Percentiles rank a stretch among this genome's conserved stretches.
phyloP scores from a whole-genome alignment of 2,113 vertebrate species.

The Martes martes region DNA sequence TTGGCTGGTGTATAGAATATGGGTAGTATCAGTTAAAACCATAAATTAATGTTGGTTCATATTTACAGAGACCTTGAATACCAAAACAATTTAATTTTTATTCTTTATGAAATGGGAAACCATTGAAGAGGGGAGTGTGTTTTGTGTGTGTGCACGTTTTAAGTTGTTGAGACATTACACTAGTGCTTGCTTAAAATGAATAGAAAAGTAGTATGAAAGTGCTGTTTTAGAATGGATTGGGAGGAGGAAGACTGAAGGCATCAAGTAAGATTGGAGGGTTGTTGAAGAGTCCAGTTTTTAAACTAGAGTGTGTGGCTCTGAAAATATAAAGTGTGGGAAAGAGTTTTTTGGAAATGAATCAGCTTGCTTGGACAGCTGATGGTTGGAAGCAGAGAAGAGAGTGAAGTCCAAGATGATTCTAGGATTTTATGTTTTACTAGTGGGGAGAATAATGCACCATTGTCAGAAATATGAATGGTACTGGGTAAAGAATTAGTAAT shows the following conservation, averaged over 20 bases:
- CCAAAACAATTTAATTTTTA: not conserved
- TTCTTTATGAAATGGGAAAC: not conserved
- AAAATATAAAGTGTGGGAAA: not conserved
- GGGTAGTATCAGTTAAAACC: not conserved
- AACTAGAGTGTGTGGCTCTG: not conserved
- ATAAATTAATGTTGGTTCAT: not conserved
- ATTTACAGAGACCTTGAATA: not conserved
- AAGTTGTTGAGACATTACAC: not conserved
- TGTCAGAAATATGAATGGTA: not conserved
- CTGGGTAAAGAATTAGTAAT: not conserved
- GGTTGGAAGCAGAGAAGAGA: not conserved
- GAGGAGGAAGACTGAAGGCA: not conserved
- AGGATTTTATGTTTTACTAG: not conserved
- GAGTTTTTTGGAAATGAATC: not conserved
- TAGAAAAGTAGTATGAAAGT: not conserved
- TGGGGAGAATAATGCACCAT: not conserved
- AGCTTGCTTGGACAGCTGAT: not conserved
- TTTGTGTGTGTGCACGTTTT: not conserved
- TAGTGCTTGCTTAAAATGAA: not conserved
- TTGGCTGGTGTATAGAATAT: not conserved
- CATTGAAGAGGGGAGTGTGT: not conserved
- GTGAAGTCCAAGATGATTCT: not conserved
- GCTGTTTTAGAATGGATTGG: not conserved
- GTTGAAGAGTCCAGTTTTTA: not conserved
- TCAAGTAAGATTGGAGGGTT: not conserved